Evolutionary conservation across 23 tunicate genomes (phyloP), one percentile per base, ranked within the genome.

Genomic region (Styela plicata): DNA sequence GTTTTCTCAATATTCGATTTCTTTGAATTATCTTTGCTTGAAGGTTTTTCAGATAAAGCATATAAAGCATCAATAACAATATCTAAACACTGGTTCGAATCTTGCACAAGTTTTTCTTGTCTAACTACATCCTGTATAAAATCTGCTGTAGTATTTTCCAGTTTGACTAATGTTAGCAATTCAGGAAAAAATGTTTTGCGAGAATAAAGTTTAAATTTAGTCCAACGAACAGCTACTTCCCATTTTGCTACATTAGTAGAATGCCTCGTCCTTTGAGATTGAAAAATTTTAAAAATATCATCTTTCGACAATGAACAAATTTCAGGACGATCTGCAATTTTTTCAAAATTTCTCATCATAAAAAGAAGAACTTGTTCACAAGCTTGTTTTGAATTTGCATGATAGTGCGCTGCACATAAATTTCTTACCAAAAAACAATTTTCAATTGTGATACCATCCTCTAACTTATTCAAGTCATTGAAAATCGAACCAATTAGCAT

Each of bases 211-310:
- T 83, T 61, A 67, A 70, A 2, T 36, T 70, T 86, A 20, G 64
- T 73, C 90, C 90, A 86, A 0, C 63, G 73, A 24, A 80, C 30
- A 25, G 71, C 71, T 18, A 27, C 90, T 22, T 86, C 70, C 71
- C 80, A 86, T n/a, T 78, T 13, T 5, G 52, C 61, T 2, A 61
- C 21, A 18, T 67, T n/a, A 29, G 71, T 1, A 25, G 71, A 21
- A 67, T 21, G 19, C 18, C 2, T 28, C 13, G 71, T 44, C 13
- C 57, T 44, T 13, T 13, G n/a, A 22, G 0, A 18, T 67, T 67
- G 17, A 18, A 67, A 67, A 67, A 25, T 25, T 28, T 25, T 22
- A 25, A 25, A 29, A 1, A 67, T 28, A 29, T 67, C 71, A 25
- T 27, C 71, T 22, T 27, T 28, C 1, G 30, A 27, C n/a, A 67